Evolutionary conservation across 2,888 invertebrate species (phyloP).

Genomic region (Nyleta sp.): DNA sequence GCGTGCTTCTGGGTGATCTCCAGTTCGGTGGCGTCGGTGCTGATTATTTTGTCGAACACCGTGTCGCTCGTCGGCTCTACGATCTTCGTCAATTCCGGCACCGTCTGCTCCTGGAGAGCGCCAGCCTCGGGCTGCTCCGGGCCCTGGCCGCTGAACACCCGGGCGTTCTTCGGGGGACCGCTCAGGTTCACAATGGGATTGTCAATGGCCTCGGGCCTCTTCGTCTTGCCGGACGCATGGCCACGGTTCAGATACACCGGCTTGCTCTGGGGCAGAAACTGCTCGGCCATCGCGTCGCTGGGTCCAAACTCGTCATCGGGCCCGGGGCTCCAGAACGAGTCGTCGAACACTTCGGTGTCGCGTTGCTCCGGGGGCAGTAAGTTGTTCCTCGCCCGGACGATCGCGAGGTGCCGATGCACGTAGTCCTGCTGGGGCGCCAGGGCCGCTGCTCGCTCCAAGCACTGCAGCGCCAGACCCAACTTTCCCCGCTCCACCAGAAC

Average conservation of each 20-base stretch:
- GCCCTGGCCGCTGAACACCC: slow-evolving; percentile 59
- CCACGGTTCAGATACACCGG: slow-evolving; percentile 76
- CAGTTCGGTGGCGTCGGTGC: slow-evolving; percentile 74
- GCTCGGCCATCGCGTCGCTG: slow-evolving; percentile 69
- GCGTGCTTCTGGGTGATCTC: slow-evolving; percentile 74
- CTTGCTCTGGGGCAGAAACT: slow-evolving; percentile 71
- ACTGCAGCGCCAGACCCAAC: slow-evolving; percentile 92
- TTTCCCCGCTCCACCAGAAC: slow-evolving; percentile 96
- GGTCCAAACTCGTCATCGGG: slow-evolving; percentile 68
- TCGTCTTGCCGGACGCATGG: slow-evolving; percentile 71
- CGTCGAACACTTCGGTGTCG: slow-evolving; percentile 69
- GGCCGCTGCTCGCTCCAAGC: slow-evolving; percentile 90
- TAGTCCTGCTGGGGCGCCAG: slow-evolving; percentile 96
- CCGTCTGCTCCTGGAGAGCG: slow-evolving; percentile 29
- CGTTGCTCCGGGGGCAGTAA: slow-evolving; percentile 77
- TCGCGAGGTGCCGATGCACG: slow-evolving; percentile 93
- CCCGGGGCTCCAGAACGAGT: slow-evolving; percentile 72
- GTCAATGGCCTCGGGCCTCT: slow-evolving; percentile 36
- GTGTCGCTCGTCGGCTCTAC: slow-evolving; percentile 69
- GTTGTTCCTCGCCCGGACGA: slow-evolving; percentile 89
- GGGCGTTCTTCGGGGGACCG: slow-evolving; percentile 70
- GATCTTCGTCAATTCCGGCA: slow-evolving; percentile 62
- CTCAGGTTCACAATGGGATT: slow-evolving; percentile 72
- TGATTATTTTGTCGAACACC: slow-evolving; percentile 73
- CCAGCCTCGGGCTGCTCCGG: slow-evolving; percentile 36